Base-by-base conservation (phyloP, 2,888 invertebrate species). In the Herminia tarsipennalis region DNA sequence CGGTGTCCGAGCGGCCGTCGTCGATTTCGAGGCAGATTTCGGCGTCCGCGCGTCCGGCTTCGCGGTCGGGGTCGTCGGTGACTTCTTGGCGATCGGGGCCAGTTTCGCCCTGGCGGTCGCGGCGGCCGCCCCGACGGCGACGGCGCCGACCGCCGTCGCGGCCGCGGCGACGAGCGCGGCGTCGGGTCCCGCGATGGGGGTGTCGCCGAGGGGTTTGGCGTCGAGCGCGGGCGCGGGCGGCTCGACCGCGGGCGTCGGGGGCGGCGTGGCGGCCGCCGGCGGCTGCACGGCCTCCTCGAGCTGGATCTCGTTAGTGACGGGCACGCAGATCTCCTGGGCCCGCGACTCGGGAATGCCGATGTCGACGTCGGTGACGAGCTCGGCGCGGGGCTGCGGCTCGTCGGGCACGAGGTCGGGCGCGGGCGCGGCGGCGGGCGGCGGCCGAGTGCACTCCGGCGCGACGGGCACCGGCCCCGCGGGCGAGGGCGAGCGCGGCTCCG, bases 281-380 rank as follows among this genome's bases (percentile, higher is more conserved):
- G 71, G 70, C 39, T 70, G 78, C 38, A 71, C 79, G 46, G 66
- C 74, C 50, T 84, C 86, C 32, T 86, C 86, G 17, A 71, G 70
- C 17, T 73, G 76, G 30, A 88, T 87, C 67, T 87, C 88, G 48
- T 66, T 76, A 13, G 81, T 92, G 78, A 76, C 92, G 63, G 78
- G 91, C 66, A 80, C 87, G 83, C 76, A 93, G 56, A 83, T 93
- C 84, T 90, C 88, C 48, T 88, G 88, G 37, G 89, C 89, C 29
- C 81, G 80, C 17, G 83, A 86, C 57, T 88, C 89, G 12, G 86
- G 77, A 32, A 85, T 81, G 48, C 83, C 86, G 29, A 85, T 83
- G 53, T 88, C 88, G 43, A 88, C 76, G 52, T 88, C 88, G 25
- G 88, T 88, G 57, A 88, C 82, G 58, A 86, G 81, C 40, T 85